These are phyloP conservation scores for Oryzias javanicus DNA, from an alignment of 2,113 vertebrate genomes.

Conservation along the genomic window DNA sequence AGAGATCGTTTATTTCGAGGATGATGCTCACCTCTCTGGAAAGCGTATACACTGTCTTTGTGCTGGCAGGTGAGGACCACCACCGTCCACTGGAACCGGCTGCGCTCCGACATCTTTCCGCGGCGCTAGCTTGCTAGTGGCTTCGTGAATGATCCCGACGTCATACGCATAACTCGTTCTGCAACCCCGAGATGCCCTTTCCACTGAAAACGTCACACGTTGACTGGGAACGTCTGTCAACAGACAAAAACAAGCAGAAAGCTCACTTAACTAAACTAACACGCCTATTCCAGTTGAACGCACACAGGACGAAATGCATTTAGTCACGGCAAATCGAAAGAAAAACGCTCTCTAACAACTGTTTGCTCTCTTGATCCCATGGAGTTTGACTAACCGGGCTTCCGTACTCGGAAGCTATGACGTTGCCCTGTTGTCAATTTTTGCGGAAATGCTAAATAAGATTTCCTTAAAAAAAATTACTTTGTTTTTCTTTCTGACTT, in stretches of 20 bases:
- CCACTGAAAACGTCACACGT: not conserved
- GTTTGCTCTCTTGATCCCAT: not conserved
- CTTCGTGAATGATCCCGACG: not conserved
- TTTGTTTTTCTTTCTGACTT: too few relatives aligned
- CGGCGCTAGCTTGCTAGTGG: too few relatives aligned
- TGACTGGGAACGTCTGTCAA: not conserved
- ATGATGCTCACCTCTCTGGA: constrained; percentile 82
- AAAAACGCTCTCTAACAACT: too few relatives aligned
- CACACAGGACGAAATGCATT: not conserved
- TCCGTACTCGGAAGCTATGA: constrained; percentile 1
- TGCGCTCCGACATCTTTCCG: constrained; percentile 15
- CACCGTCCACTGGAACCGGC: constrained; percentile 77
- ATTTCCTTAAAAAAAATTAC: too few relatives aligned
- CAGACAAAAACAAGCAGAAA: not conserved
- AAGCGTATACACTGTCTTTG: constrained; percentile 81
- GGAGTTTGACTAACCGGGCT: not conserved
- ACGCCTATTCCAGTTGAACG: not conserved
- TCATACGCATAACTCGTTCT: not conserved
- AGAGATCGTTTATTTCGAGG: not conserved
- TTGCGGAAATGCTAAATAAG: too few relatives aligned
- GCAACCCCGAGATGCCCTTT: not conserved
- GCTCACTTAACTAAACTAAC: not conserved
- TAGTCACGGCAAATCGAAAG: not conserved
- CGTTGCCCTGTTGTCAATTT: not conserved
- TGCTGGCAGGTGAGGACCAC: constrained; percentile 86